A percentile compares a stretch with the other conserved stretches of the same genome.
These are phyloP conservation scores for Limnothrissa miodon DNA, from an alignment of 2,113 vertebrate species.

Conservation along the genomic window DNA sequence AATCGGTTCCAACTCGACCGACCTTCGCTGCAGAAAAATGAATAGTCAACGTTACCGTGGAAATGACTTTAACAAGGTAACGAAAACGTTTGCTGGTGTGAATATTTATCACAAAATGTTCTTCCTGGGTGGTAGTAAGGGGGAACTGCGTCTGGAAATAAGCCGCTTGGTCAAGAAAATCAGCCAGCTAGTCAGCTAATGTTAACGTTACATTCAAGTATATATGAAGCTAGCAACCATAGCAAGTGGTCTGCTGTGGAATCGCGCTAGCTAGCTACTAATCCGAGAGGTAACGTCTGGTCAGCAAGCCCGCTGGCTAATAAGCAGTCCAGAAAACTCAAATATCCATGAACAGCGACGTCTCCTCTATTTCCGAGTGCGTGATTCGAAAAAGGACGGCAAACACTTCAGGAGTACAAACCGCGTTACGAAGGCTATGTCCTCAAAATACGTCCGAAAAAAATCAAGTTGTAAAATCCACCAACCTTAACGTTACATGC, in stretches of 20 bases:
- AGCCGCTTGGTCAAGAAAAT: not conserved
- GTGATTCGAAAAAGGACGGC: conserved; percentile 63
- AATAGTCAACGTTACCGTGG: not conserved
- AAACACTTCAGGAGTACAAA: not conserved
- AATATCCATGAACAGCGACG: conserved; percentile 61
- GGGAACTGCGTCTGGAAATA: conserved; percentile 7
- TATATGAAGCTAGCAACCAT: not conserved
- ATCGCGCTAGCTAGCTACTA: conserved; percentile 2
- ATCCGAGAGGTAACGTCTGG: conserved; percentile 7
- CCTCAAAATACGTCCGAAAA: conserved; percentile 23
- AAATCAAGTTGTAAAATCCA: conserved; percentile 64
- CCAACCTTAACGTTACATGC: conserved; percentile 46
- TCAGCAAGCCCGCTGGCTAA: conserved; percentile 35
- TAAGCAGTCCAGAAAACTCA: conserved; percentile 43
- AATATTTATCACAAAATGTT: conserved; percentile 21
- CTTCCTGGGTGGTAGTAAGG: conserved; percentile 13
- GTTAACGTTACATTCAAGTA: conserved; percentile 18
- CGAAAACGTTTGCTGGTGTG: not conserved
- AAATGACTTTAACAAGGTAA: not conserved
- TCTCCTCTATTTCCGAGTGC: conserved; percentile 55
- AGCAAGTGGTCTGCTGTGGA: conserved; percentile 21
- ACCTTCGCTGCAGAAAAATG: conserved; percentile 34
- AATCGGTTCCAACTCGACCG: conserved; percentile 26
- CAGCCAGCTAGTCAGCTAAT: conserved; percentile 34
- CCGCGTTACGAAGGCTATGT: not conserved